Evolutionary conservation across 2,797 vertebrate species (phyloP).

Genomic region (Acestrorhynchus altus): DNA sequence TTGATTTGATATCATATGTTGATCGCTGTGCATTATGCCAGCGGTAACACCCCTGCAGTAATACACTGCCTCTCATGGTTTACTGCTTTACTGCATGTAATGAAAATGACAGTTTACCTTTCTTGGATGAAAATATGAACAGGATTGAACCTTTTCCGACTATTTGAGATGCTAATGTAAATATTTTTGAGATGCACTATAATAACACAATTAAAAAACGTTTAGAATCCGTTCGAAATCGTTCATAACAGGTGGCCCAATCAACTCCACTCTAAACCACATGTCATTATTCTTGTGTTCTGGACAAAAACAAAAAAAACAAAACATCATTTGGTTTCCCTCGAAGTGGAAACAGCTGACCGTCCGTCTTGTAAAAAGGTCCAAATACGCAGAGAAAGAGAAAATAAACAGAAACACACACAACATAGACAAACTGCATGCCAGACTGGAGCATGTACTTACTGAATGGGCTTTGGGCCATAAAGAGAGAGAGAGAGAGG

Average conservation of each 20-base stretch:
- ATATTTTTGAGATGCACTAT: no score
- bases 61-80: no score
- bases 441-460: constrained; percentile 74
- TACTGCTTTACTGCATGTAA: no score
- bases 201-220: no score
- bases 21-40: no score
- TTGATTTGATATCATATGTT: no score
- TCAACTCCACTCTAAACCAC: background rate
- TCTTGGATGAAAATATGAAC: no score
- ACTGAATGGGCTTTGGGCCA: constrained; percentile 77
- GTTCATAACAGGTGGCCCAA: background rate
- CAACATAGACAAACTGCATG: constrained; percentile 60
- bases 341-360: constrained; percentile 32
- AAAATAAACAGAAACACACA: constrained; percentile 53
- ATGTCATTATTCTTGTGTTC: background rate
- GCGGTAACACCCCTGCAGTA: no score
- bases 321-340: constrained; percentile 21
- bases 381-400: constrained; percentile 26
- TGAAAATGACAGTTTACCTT: no score
- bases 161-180: no score
- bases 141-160: no score
- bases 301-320: background rate
- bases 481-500: constrained; percentile 72
- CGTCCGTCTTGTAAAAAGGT: constrained; percentile 47
- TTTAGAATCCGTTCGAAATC: no score